Evolutionary conservation across 2,113 vertebrate species (phyloP), one percentile per base, ranked within the genome.

Genomic region (Gopherus flavomarginatus): DNA sequence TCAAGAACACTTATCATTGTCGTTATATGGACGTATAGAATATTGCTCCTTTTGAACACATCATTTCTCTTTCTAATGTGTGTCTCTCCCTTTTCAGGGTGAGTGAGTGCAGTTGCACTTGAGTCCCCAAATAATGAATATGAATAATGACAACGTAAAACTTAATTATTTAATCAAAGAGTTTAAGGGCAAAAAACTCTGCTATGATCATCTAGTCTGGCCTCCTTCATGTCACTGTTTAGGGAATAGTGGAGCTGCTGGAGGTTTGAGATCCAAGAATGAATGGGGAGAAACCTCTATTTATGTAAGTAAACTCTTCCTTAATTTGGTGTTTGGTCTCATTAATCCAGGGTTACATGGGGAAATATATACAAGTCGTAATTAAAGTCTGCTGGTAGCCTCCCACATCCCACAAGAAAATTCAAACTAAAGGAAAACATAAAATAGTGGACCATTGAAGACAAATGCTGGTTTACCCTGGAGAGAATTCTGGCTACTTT

Each of bases 341-440:
- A 11, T 88, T 54, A 52, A 5, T 42, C 16, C n/a, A 26, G 49
- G 5, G 49, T 95, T 95, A 87, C 22, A n/a, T 81, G 85, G 62
- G 12, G 93, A 91, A 97, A 95, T 90, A 54, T 16, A 88, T 19
- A 79, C 26, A 90, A 87, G 2, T 0, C 62, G 42, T 56, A 93
- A 95, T 85, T 91, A 88, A 93, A 96, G 1, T 38, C 59, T 85
- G 4, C 29, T 96, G 88, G 5, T 53, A 42, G 84, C 56, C 72
- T 92, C 85, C 29, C 87, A 49, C 6, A 90, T 52, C 13, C 52
- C 77, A 87, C 81, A 88, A 59, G 59, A 89, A 91, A 93, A 86
- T 8, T 62, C 88, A 92, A 50, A 49, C n/a, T 52, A 22, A 27
- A 75, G 59, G 86, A 35, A 59, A 49, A 86, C 59, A 72, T 65